phyloP scores from a whole-genome alignment of 2,888 invertebrate genomes.

The Hyalella azteca region DNA sequence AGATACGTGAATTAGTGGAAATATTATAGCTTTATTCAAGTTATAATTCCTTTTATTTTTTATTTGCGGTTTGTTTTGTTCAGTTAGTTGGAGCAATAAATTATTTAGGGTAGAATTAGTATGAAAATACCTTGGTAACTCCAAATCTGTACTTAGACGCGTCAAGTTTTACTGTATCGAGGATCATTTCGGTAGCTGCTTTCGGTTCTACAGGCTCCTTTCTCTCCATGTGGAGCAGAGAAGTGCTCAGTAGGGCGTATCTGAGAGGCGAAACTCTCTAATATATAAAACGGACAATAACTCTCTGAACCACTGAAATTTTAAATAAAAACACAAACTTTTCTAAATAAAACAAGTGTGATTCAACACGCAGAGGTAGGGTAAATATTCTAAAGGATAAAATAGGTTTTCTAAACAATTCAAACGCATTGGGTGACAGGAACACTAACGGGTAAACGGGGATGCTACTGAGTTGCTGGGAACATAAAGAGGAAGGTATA shows the following conservation, averaged over 20 bases:
- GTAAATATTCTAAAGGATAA: neutral
- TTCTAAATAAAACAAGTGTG: neutral
- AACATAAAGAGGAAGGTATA: neutral
- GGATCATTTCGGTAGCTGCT: conserved; percentile 35
- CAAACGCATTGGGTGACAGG: too few relatives aligned
- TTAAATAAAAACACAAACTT: too few relatives aligned
- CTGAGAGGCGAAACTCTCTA: conserved; percentile 53
- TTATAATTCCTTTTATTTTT: too few relatives aligned
- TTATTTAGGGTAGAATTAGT: neutral
- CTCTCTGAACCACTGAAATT: conserved; percentile 43
- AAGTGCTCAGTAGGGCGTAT: conserved; percentile 46
- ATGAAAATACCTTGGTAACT: conserved; percentile 37
- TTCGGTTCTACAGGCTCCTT: conserved; percentile 40
- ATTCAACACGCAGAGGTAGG: neutral
- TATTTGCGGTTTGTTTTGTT: too few relatives aligned
- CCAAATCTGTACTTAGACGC: conserved; percentile 40
- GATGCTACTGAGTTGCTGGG: too few relatives aligned
- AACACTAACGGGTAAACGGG: too few relatives aligned
- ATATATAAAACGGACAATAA: too few relatives aligned
- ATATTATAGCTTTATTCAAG: too few relatives aligned
- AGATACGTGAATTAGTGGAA: too few relatives aligned
- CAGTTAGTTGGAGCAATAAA: neutral
- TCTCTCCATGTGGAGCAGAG: conserved; percentile 41
- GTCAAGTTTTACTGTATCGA: conserved; percentile 41
- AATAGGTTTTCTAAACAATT: neutral